Evolutionary conservation across 1,140 invertebrate genomes (phyloP), one percentile per base, ranked within the genome.

Genomic region (Sogatella furcifera): DNA sequence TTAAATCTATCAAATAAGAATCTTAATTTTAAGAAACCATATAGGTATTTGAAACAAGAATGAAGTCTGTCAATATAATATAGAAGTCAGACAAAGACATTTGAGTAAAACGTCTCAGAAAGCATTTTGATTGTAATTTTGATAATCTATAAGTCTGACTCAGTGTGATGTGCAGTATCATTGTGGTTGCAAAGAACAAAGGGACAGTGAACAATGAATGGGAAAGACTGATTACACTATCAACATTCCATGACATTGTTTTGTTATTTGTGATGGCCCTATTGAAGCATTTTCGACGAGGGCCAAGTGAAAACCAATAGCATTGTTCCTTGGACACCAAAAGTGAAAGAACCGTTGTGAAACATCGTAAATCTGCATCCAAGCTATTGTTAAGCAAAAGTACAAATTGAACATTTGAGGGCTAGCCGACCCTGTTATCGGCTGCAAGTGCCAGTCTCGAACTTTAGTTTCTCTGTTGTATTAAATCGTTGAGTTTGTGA

Each of bases 401-500:
- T 59, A 59, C 57, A 59, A 59, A 59, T 38, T 49, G 46, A 49
- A 49, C 15, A 52, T 49, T 52, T 59, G 56, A 58, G 56, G 56
- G 17, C 46, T 58, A 22, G 56, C 56, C 56, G 56, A 58, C 38
- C 56, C 56, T 58, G 24, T 21, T n/a, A 34, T 59, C 57, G 57
- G 57, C 57, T 59, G n/a, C 34, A 60, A 60, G 59, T 60, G 59
- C 59, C 59, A 60, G 59, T 60, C 34, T 52, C 55, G 17, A 55
- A 52, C 53, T 60, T 60, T 60, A 55, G 42, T 54, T 60, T 60
- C 46, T 60, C 52, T 53, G n/a, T 46, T 15, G 31, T 24, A 46
- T 52, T 11, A 43, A 42, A 34, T 43, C 42, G 34, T 49, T 60
- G 58, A 60, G 54, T 49, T 54, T 52, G 21, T 53, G 22, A 60